Conservation (phyloP, 2,888 invertebrate genomes). For the Clusia tigrina region DNA sequence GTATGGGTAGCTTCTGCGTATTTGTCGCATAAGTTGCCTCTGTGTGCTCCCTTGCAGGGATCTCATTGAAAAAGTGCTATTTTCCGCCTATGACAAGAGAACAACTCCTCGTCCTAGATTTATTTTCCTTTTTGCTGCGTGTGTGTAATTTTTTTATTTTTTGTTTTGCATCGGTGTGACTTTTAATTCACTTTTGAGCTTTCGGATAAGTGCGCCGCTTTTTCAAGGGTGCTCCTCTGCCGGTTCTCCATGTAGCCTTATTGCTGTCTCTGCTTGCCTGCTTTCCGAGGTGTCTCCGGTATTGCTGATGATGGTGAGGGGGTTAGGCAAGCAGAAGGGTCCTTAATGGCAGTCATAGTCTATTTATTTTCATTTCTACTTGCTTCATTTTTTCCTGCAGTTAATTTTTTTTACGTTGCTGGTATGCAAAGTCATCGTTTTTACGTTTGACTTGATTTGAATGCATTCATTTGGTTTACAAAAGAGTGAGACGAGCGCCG, state of each 20-base stretch:
- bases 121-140: not conserved
- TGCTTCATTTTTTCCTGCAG: not conserved
- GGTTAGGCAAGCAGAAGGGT: not conserved
- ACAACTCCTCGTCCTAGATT: no score
- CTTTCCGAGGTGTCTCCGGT: not conserved
- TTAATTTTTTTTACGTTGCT: not conserved
- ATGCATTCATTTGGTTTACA: conserved; percentile 34
- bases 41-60: not conserved
- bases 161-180: not conserved
- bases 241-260: no score
- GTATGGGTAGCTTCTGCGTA: not conserved
- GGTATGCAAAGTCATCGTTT: conserved; percentile 47
- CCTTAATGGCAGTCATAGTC: conserved; percentile 31
- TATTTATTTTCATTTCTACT: conserved; percentile 34
- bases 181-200: conserved; percentile 21
- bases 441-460: conserved; percentile 51
- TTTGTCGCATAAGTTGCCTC: conserved; percentile 6
- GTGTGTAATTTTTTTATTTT: not conserved
- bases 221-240: conserved; percentile 16
- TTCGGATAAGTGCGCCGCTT: conserved; percentile 25
- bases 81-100: not conserved
- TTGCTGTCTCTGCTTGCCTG: not conserved
- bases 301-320: not conserved
- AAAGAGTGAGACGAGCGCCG: not conserved
- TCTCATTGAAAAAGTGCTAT: not conserved